phyloP scores from a whole-genome alignment of 2,113 vertebrate genomes.

The Tympanuchus pallidicinctus region DNA sequence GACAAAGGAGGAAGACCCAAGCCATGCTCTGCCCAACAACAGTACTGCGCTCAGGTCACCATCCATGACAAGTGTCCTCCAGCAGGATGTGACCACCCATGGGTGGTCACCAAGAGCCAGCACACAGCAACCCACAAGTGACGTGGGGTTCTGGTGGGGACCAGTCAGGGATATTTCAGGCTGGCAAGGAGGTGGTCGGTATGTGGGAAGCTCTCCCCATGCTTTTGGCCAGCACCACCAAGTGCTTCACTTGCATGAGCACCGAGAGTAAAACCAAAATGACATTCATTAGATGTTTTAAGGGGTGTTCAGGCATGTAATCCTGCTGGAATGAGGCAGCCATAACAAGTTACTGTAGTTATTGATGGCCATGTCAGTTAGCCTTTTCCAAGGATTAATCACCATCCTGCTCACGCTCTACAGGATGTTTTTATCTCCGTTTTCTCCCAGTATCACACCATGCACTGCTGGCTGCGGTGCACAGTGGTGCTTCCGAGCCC shows the following conservation, averaged over 20 bases:
- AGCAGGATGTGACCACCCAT: background rate
- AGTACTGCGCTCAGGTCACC: background rate
- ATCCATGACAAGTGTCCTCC: background rate
- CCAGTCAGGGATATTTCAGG: background rate
- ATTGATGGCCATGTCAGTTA: slow-evolving; percentile 73
- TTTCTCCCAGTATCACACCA: slow-evolving; percentile 25
- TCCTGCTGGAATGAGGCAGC: slow-evolving; percentile 76
- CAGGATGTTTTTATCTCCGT: slow-evolving; percentile 67
- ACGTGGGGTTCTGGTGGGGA: background rate
- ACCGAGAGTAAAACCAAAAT: slow-evolving; percentile 68
- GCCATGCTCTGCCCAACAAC: background rate
- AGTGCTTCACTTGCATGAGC: slow-evolving; percentile 69
- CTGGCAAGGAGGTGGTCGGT: background rate
- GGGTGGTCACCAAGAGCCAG: background rate
- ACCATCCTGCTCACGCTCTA: slow-evolving; percentile 55
- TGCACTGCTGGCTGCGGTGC: slow-evolving; percentile 29
- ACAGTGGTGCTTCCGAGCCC: background rate
- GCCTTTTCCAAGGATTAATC: slow-evolving; percentile 74
- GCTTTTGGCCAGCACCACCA: slow-evolving; percentile 28
- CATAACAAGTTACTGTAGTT: slow-evolving; percentile 78
- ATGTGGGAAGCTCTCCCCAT: slow-evolving; percentile 69
- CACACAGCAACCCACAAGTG: background rate
- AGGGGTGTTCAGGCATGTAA: slow-evolving; percentile 76
- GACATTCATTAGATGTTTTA: slow-evolving; percentile 77
- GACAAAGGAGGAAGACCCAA: background rate